Base-by-base conservation (phyloP, 2,888 invertebrate species). In the Drosophila anomalipes region DNA sequence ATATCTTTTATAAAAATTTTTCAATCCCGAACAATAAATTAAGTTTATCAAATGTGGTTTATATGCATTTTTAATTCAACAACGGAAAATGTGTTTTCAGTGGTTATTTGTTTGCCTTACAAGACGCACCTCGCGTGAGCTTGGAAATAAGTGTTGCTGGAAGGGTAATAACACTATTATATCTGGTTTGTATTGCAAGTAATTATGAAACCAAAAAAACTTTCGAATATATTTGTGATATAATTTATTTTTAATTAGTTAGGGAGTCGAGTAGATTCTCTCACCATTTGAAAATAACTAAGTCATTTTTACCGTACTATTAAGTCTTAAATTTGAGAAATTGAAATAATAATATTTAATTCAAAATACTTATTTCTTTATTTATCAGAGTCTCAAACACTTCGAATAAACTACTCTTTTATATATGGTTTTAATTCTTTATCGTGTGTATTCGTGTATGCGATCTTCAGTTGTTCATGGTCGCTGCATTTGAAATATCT, bases 1-100 rank as follows among this genome's bases (percentile, higher is more conserved):
- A 82, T 74, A 83, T 70, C 77, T 75, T 76, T 86, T 86, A 71
- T 74, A 79, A 65, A 71, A 74, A 81, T 78, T 80, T 82, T 72
- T 74, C 68, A 76, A 79, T 68, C 74, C 77, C 80, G 82, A 86
- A 81, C 67, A 90, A 88, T 88, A 91, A 90, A 81, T 82, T 88
- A 86, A 91, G 90, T 81, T 82, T 89, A 81, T 77, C 79, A 60
- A 86, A 89, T 77, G 66, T 72, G 58, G 72, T 12, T 33, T 47
- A 26, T 52, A 63, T 57, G 54, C 56, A 69, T 74, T 76, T 67
- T 64, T 9, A 70, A 65, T 73, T 70, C 14, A 35, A 49, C 56
- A 75, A 59, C 65, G 75, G 76, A 71, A 75, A 79, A 66, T 73
- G 41, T 57, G 61, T 70, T 53, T 70, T 60, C 47, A 59, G 28